Base-by-base conservation (phyloP, 1,140 invertebrate species). In the Chionoecetes opilio region DNA sequence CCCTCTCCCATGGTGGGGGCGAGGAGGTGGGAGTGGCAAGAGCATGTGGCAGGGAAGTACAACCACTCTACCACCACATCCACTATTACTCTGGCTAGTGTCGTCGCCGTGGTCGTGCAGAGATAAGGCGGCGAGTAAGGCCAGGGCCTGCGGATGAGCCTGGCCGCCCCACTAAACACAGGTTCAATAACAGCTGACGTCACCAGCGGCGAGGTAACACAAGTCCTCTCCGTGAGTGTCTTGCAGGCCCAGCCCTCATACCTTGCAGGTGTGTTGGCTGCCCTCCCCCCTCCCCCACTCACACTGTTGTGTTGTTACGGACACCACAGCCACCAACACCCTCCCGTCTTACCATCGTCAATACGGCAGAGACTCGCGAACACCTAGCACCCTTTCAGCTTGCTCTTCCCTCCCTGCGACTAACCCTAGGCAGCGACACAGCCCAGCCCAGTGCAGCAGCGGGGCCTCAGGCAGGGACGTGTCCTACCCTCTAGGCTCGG, bases 101-200 rank as follows among this genome's bases (percentile, higher is more conserved):
- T 21, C 63, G n/a, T 8, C 21, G n/a, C 63, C 63, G 21, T 75
- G 21, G n/a, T 75, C 63, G 63, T 75, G 21, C 26, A 5, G 21
- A n/a, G 63, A n/a, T 11, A 26, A n/a, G n/a, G 63, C 2, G 21
- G 63, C 63, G 21, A n/a, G 63, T 21, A 5, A 5, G 63, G 63
- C 21, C 21, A 75, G 21, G 5, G n/a, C n/a, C 21, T 75, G 63
- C 63, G 63, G 63, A 26, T 26, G 63, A 26, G 63, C 63, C 63
- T 75, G 5, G 21, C 63, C 63, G 63, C 63, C 63, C 63, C 63
- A 53, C 63, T 75, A 75, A 75, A 75, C 63, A 75, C 63, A 75
- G 63, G 63, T 75, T 75, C 63, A 75, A 75, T 75, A 75, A 75
- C 63, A 75, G 63, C 63, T 75, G 63, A 75, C 63, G 63, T 75